Conservation (phyloP, 1,140 invertebrate species). For the Ips typographus region DNA sequence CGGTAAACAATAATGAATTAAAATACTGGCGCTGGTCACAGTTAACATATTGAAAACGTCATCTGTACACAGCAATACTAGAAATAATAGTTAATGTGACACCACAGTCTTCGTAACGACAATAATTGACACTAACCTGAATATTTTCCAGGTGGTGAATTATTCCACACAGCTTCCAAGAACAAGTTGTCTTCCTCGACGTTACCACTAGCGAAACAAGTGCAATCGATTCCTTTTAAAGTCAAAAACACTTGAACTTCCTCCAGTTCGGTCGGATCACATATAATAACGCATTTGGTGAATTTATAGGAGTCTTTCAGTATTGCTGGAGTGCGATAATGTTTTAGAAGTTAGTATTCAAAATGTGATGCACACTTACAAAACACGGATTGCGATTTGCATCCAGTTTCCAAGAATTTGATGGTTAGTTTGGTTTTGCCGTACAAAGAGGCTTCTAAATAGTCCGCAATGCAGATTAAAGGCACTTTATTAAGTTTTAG, state of each 20-base stretch:
- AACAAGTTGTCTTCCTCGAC: slow-evolving; percentile 37
- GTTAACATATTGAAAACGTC: slow-evolving; percentile 36
- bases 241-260: slow-evolving; percentile 35
- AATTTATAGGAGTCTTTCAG: slow-evolving; percentile 39
- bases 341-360: too few relatives aligned
- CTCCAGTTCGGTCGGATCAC: slow-evolving; percentile 41
- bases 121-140: slow-evolving; percentile 33
- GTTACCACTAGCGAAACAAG: slow-evolving; percentile 27
- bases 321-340: slow-evolving; percentile 33
- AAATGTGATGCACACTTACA: slow-evolving; percentile 19
- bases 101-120: too few relatives aligned
- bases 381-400: slow-evolving; percentile 33
- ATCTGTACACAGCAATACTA: slow-evolving; percentile 47
- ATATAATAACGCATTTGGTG: slow-evolving; percentile 44
- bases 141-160: slow-evolving; percentile 36
- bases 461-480: slow-evolving; percentile 43
- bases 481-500: slow-evolving; percentile 40
- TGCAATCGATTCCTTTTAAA: slow-evolving; percentile 38
- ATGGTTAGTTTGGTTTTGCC: slow-evolving; percentile 40
- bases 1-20: slow-evolving; percentile 47
- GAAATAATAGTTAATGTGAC: slow-evolving; percentile 35
- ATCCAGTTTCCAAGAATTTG: slow-evolving; percentile 34
- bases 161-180: slow-evolving; percentile 39
- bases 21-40: slow-evolving; percentile 38
- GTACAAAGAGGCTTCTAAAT: slow-evolving; percentile 47